Evolutionary conservation across 2,888 invertebrate species (phyloP).

Genomic region (Epistrophe eligans): DNA sequence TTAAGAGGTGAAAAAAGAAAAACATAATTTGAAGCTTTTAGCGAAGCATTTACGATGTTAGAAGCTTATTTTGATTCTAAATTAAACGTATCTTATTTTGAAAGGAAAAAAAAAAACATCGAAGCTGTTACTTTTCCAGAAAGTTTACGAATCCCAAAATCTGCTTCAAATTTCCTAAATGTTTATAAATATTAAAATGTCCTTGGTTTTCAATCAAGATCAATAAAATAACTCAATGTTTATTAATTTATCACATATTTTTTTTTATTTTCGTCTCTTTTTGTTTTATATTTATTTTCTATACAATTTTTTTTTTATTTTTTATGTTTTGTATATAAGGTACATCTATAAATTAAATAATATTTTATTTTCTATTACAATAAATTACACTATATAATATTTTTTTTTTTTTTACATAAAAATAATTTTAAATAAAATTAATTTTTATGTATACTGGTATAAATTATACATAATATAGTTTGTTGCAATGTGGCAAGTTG

Average conservation of each 20-base stretch:
- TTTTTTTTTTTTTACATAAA: slow-evolving; percentile 55
- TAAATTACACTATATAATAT: slow-evolving; percentile 73
- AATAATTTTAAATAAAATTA: slow-evolving; percentile 27
- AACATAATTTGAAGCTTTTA: too few relatives aligned
- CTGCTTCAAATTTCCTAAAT: too few relatives aligned
- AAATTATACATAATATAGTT: slow-evolving; percentile 1
- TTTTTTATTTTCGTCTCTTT: slow-evolving; percentile 64
- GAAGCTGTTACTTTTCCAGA: too few relatives aligned
- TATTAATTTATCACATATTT: slow-evolving; percentile 71
- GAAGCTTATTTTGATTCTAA: too few relatives aligned
- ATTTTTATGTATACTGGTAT: slow-evolving; percentile 15
- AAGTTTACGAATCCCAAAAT: too few relatives aligned
- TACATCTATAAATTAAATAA: slow-evolving; percentile 75
- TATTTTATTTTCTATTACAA: slow-evolving; percentile 58
- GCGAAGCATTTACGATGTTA: too few relatives aligned
- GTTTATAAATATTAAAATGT: too few relatives aligned
- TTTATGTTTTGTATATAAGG: slow-evolving; percentile 68
- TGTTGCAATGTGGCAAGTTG: slow-evolving; percentile 38
- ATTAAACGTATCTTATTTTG: too few relatives aligned
- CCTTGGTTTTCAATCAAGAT: background rate
- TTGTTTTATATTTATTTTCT: slow-evolving; percentile 40
- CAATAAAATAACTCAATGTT: slow-evolving; percentile 1
- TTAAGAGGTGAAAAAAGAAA: too few relatives aligned
- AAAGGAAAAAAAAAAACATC: too few relatives aligned
- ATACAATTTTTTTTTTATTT: slow-evolving; percentile 39